A percentile compares a stretch with the other conserved stretches of the same genome.
Conservation (phyloP, 2,113 vertebrate genomes). For the Python bivittatus region DNA sequence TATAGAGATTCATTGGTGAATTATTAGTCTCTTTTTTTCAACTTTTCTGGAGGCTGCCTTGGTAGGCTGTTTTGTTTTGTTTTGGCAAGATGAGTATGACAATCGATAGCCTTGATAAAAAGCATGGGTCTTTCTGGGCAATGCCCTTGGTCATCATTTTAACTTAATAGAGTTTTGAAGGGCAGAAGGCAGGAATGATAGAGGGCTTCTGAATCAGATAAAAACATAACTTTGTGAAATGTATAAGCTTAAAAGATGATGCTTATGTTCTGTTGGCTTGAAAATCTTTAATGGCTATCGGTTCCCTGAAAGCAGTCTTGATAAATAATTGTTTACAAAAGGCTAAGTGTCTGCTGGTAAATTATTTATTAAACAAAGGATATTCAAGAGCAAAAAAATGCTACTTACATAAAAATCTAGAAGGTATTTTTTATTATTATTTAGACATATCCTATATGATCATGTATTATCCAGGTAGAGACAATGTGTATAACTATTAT, state of each 20-base stretch:
- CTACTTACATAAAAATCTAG: conserved; percentile 42
- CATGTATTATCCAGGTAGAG: conserved; percentile 61
- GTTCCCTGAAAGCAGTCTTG: conserved; percentile 66
- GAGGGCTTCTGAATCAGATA: not conserved
- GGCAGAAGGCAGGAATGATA: not conserved
- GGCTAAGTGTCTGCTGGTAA: conserved; percentile 72
- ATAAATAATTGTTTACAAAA: conserved; percentile 72
- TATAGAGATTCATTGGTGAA: no score
- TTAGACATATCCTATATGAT: conserved; percentile 42
- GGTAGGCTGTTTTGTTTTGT: not conserved
- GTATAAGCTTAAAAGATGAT: conserved; percentile 64
- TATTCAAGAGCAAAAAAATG: conserved; percentile 54
- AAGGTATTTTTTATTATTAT: conserved; percentile 59
- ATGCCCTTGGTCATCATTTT: not conserved
- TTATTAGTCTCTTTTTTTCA: no score
- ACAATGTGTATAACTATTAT: conserved; percentile 64
- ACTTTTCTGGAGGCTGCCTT: no score
- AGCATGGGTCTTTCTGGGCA: not conserved
- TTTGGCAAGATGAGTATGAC: not conserved
- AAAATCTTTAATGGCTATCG: conserved; percentile 55
- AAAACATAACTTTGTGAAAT: not conserved
- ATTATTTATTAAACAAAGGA: conserved; percentile 73
- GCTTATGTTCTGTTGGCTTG: conserved; percentile 59
- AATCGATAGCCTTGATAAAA: not conserved
- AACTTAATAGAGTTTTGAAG: not conserved